Base-by-base conservation (phyloP, 92 coral and sea anemone species). In the Pocillopora grandis region DNA sequence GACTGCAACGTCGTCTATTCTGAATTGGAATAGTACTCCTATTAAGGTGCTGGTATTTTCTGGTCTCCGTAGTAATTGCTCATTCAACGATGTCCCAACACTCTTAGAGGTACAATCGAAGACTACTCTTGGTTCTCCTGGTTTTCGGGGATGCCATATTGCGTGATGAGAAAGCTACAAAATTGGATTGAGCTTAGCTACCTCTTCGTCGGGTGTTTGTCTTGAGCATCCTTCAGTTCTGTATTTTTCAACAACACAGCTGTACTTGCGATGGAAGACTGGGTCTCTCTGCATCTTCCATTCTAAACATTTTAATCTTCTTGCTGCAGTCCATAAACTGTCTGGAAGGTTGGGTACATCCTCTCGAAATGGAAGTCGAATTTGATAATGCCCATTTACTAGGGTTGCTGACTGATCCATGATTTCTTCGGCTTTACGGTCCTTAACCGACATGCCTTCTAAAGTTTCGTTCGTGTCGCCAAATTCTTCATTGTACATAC, bases 91-190 rank as follows among this genome's bases (percentile, higher is more conserved):
- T 11, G 86, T 86, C 36, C 97, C 91, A 61, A 65, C 71, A 72
- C 84, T 86, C 65, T 56, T 84, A 10, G 92, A 87, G 23, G 92
- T 88, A 72, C 92, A 93, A 74, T 90, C 92, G 62, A 93, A 92
- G 13, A 90, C 93, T n/a, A 90, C 92, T 60, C 93, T 82, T 12
- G 91, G 89, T 80, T 93, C 91, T 17, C 86, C 85, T 14, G 97
- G 92, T 48, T 90, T 93, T 72, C 93, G 79, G 10, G 93, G 93
- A n/a, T 92, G 95, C 75, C 85, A 84, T 15, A 93, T 92, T 17
- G 89, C 89, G 36, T 93, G 97, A 72, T 88, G 97, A 17, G 94
- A 92, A 55, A 93, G 93, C 55, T 88, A 90, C 94, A 91, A 93
- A 33, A 91, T 76, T 59, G 94, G 94, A 13, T 80, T 86, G 49